phyloP scores from a whole-genome alignment of 2,113 vertebrate genomes.

The human (Homo sapiens) region GRCh38 chr12:103075001-103075500 shows the following conservation, averaged over 20 bases:
- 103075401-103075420: not conserved
- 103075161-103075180: not conserved
- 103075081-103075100: no score
- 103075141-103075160: not conserved
- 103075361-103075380: not conserved
- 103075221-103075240: not conserved
- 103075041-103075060: no score
- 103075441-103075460: not conserved
- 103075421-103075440: not conserved
- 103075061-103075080: no score
- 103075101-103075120: no score
- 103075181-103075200: not conserved
- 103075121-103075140: not conserved
- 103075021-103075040: no score
- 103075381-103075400: not conserved
- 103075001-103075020: no score
- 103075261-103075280: not conserved
- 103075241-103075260: not conserved
- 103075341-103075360: not conserved
- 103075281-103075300: not conserved
- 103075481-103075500: no score
- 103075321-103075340: not conserved
- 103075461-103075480: not conserved
- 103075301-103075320: not conserved
- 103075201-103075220: not conserved